Evolutionary conservation across 2,888 invertebrate genomes (phyloP), one percentile per base, ranked within the genome.

Genomic region (Lathronympha strigana): DNA sequence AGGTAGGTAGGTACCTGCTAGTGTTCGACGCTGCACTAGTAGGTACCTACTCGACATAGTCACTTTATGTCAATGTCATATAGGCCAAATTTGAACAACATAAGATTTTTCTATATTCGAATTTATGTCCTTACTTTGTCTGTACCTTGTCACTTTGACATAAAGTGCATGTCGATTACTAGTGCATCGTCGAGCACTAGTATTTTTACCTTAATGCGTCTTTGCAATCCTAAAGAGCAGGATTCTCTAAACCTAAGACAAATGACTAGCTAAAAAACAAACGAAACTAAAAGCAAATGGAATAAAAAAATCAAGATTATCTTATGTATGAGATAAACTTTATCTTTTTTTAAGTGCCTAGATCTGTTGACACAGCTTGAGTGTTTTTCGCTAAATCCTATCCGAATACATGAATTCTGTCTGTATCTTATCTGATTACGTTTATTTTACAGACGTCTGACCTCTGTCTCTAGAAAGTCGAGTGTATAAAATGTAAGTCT

Each of bases 341-440:
- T 11, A 43, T n/a, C 43, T 40, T 15, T 40, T 40, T 40, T 15
- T 40, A 17, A 40, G 17, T 40, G 40, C 43, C 19, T 43, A 23
- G n/a, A 23, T 21, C 45, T 23, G 21, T 47, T 47, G 45, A 47
- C 45, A 47, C 45, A n/a, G 5, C 45, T 47, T 47, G 23, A 47
- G 45, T 47, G 23, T 47, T 47, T 47, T 47, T 47, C 9, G 15
- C 19, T 51, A 51, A 33, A 51, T n/a, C 25, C 40, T 15, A 38
- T 23, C 40, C 38, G 8, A 36, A 51, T 33, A 33, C 13, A 51
- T 33, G 21, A 21, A 33, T 51, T 51, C 13, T 13, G 15, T 23
- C 23, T 23, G 23, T 47, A n/a, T 33, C 5, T 33, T 51, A 51
- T 33, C 33, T 51, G 31, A 19, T 21, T 51, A 51, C 51, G 51